phyloP scores from a whole-genome alignment of 2,888 invertebrate species.

The Smittia sp. region DNA sequence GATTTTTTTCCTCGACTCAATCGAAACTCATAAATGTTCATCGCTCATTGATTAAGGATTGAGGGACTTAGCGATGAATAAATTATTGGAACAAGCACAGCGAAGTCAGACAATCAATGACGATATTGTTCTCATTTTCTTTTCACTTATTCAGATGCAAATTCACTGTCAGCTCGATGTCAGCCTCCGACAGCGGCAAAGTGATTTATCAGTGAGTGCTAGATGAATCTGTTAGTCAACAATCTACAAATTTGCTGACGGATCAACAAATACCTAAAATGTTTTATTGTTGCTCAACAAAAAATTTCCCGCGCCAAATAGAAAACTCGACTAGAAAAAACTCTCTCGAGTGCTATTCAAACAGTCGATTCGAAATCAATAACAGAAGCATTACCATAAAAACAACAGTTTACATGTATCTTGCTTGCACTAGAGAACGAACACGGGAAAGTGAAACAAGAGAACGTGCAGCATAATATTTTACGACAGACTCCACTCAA shows the following conservation, averaged over 20 bases:
- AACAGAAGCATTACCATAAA: conserved; percentile 12
- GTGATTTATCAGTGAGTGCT: background rate
- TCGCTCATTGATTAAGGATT: background rate
- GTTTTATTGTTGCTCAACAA: conserved; percentile 6
- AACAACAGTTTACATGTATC: conserved; percentile 7
- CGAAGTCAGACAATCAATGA: background rate
- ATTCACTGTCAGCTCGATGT: background rate
- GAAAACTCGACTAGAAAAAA: background rate
- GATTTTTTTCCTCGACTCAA: conserved; percentile 13
- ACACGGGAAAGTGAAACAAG: no score
- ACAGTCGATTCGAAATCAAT: conserved; percentile 13
- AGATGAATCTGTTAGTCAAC: conserved; percentile 2
- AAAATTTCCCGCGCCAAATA: background rate
- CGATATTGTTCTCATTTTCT: background rate
- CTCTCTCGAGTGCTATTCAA: background rate
- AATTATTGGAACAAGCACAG: background rate
- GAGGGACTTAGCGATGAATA: conserved; percentile 10
- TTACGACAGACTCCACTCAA: no score
- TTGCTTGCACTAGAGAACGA: background rate
- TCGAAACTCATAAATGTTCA: conserved; percentile 28
- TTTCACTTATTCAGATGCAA: background rate
- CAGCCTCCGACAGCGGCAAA: background rate
- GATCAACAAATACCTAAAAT: conserved; percentile 3
- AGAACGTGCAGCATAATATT: no score
- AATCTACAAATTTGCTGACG: conserved; percentile 17